Evolutionary conservation across 2,113 vertebrate species (phyloP).

Genomic region (Gymnorhina tibicen): DNA sequence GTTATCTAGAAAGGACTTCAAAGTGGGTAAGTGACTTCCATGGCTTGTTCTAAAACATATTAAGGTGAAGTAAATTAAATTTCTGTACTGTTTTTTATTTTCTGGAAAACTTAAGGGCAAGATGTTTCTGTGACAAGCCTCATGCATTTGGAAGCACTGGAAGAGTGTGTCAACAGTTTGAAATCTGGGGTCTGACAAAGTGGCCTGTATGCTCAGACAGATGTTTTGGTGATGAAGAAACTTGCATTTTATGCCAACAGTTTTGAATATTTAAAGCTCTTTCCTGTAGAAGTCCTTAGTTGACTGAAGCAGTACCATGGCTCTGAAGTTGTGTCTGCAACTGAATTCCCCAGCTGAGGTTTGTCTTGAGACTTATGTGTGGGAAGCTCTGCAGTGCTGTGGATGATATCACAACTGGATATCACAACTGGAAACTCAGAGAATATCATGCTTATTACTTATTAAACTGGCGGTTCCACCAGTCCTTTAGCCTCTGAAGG

Average conservation of each 20-base stretch:
- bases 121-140: neutral
- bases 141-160: neutral
- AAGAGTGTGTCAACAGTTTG: neutral
- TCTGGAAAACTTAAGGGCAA: neutral
- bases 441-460: conserved; percentile 1
- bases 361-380: neutral
- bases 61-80: neutral
- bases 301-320: neutral
- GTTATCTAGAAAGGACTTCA: neutral
- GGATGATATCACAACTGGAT: conserved; percentile 11
- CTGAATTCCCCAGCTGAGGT: neutral
- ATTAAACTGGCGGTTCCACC: neutral
- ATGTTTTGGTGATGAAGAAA: neutral
- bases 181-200: neutral
- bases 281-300: neutral
- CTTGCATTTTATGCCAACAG: neutral
- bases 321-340: conserved; percentile 1
- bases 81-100: neutral
- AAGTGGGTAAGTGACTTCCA: neutral
- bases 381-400: neutral
- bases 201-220: neutral
- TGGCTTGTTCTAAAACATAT: neutral
- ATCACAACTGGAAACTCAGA: conserved; percentile 22
- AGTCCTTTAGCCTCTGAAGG: neutral
- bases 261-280: conserved; percentile 6